Evolutionary conservation across 2,797 vertebrate genomes (phyloP).

Genomic region (Myotis vivesi): DNA sequence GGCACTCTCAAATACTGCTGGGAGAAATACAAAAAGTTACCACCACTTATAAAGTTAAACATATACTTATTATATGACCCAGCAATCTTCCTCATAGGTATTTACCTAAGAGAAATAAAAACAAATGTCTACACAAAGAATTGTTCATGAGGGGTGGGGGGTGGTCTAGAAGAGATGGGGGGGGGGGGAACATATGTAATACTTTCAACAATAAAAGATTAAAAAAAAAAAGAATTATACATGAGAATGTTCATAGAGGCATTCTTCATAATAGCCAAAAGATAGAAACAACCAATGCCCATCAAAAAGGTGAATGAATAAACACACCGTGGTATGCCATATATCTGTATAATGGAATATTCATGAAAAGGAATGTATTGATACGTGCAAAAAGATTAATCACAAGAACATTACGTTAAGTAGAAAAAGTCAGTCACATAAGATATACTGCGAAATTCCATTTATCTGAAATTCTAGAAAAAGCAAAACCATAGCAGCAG

Average conservation of each 20-base stretch:
- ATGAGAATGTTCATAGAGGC: not conserved
- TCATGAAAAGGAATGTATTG: not conserved
- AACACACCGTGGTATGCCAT: not conserved
- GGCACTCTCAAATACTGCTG: not conserved
- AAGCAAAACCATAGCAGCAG: not conserved
- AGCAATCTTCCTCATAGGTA: not conserved
- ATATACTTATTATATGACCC: constrained; percentile 1
- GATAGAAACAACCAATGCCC: not conserved
- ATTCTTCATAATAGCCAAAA: not conserved
- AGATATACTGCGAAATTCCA: not conserved
- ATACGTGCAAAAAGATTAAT: not conserved
- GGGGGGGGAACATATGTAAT: too few relatives aligned
- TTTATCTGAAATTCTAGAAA: not conserved
- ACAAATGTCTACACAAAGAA: not conserved
- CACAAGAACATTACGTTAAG: not conserved
- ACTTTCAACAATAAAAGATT: too few relatives aligned
- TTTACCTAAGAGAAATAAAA: constrained; percentile 39
- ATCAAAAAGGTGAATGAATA: not conserved
- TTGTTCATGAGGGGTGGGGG: not conserved
- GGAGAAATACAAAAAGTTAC: not conserved
- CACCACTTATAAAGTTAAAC: not conserved
- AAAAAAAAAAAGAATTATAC: not conserved
- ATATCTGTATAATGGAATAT: not conserved
- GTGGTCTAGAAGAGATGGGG: too few relatives aligned
- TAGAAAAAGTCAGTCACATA: not conserved